Conservation (phyloP, 2,888 invertebrate genomes). For the Tipula lateralis region DNA sequence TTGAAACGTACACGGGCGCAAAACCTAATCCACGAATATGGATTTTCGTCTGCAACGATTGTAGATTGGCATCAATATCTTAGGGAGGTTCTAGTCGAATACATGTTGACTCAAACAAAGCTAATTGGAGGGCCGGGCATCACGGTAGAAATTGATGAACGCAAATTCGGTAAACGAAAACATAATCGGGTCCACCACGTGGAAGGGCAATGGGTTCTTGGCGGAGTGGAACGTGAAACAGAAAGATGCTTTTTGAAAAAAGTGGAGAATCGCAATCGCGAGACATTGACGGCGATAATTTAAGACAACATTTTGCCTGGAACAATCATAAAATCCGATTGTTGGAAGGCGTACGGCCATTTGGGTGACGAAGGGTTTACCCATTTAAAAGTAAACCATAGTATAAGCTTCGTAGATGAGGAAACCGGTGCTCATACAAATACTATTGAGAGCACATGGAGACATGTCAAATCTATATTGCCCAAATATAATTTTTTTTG, state of each 20-base stretch:
- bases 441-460: neutral
- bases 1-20: no score
- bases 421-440: neutral
- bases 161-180: constrained; percentile 35
- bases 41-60: no score
- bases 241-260: neutral
- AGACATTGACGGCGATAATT: neutral
- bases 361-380: neutral
- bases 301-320: neutral
- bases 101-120: no score
- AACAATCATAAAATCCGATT: neutral
- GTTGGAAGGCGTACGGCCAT: neutral
- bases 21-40: no score
- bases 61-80: no score
- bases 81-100: no score
- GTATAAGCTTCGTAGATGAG: neutral
- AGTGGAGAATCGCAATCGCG: neutral
- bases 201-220: constrained; percentile 33
- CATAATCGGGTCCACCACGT: constrained; percentile 34
- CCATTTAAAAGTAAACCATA: neutral
- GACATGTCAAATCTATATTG: neutral
- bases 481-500: neutral
- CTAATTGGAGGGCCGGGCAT: constrained; percentile 36
- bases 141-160: constrained; percentile 35
- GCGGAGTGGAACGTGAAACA: neutral